Evolutionary conservation across 2,888 invertebrate species (phyloP), one percentile per base, ranked within the genome.

Genomic region (Spilarctia lutea): DNA sequence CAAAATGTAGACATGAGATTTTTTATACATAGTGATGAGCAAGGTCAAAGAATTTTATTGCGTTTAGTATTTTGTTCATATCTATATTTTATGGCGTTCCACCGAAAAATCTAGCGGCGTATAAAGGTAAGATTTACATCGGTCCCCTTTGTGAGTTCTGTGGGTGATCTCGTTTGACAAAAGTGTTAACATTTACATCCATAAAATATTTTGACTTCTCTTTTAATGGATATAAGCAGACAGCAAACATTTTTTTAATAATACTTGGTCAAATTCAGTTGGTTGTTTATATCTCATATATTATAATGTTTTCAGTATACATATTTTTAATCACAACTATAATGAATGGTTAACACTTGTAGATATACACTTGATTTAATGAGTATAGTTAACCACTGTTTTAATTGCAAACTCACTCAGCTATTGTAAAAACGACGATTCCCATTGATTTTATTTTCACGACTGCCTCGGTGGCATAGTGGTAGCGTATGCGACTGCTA

Each of bases 131-230:
- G 91, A 93, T 93, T 93, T 93, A 94, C 92, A 92, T 94, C 94
- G 93, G 92, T 87, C 68, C 65, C 90, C 87, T 94, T 95, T 95
- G 92, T 94, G 82, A 85, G 84, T 91, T 83, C 86, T 90, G 92
- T 91, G 92, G 91, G 93, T 90, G 93, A 94, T 93, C 92, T 88
- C 88, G 86, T 91, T 92, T 93, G 91, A 96, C 94, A 94, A 94
- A 93, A 94, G 94, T 95, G 95, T 94, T 94, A 95, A 95, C 94
- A 93, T 94, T 89, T 89, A 89, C 87, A 87, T 86, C 91, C 92
- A 92, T 95, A 95, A 95, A 96, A 96, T 96, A 95, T 96, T 95
- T 95, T 94, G 95, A 95, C 94, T 93, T 90, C 94, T 94, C 90
- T 90, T 90, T 94, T 92, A 93, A 90, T 90, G 82, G 88, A 87